These are phyloP conservation scores for Tenebrosternarchus preto DNA, from an alignment of 2,113 vertebrate species.

Conservation along the genomic window DNA sequence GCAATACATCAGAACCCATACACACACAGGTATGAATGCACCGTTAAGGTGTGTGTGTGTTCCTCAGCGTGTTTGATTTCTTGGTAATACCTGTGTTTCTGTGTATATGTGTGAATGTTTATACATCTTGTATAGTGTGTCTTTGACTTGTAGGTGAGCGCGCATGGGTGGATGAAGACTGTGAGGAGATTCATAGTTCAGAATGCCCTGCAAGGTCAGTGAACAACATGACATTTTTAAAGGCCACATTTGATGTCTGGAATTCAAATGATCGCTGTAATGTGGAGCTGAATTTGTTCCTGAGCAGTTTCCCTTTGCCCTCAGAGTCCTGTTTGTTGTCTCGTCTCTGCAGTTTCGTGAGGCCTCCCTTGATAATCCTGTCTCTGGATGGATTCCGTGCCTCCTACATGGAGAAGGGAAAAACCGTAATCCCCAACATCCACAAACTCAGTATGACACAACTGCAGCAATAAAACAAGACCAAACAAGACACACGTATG, in stretches of 20 bases:
- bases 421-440: constrained; percentile 90
- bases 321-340: not conserved
- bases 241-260: not conserved
- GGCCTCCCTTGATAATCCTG: constrained; percentile 93
- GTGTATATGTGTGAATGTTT: not conserved
- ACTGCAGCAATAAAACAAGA: not conserved
- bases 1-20: too few relatives aligned
- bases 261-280: not conserved
- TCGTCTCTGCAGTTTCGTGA: constrained; percentile 78
- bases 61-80: too few relatives aligned
- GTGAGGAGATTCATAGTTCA: constrained; percentile 85
- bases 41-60: too few relatives aligned
- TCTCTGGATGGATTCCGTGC: constrained; percentile 95
- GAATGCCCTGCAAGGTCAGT: constrained; percentile 94
- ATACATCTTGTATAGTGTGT: constrained; percentile 6
- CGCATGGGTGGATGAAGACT: constrained; percentile 87
- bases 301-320: too few relatives aligned
- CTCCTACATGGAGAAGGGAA: constrained; percentile 92
- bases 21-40: too few relatives aligned
- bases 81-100: too few relatives aligned
- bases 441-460: constrained; percentile 84
- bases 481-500: not conserved
- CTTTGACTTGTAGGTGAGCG: constrained; percentile 75
- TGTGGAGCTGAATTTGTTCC: not conserved
- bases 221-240: not conserved